Base-by-base conservation (phyloP, 2,888 invertebrate genomes). In the Ashinkailepas kermadecensis region DNA sequence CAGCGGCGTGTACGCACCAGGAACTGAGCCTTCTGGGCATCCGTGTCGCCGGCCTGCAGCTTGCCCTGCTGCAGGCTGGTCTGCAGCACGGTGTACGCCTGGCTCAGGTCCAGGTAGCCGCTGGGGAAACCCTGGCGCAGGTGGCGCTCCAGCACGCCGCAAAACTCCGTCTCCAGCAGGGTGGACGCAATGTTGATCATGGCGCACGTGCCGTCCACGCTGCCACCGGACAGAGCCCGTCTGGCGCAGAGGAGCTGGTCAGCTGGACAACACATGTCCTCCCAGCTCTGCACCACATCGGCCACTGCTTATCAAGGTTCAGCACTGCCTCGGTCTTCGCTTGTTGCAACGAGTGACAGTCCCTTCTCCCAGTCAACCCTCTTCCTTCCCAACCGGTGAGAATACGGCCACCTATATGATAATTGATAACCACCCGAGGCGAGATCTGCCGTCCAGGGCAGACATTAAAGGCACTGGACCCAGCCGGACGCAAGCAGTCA, bases 121-220 rank as follows among this genome's bases (percentile, higher is more conserved):
- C 86, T 85, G 39, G 86, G 86, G 78, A 84, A 83, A 13, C 83
- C 82, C 70, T 82, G 82, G 11, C 83, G 64, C 78, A 98, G 89
- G 81, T 93, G 91, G 64, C 91, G 90, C 83, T 92, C 91, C 79
- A 97, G 89, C 78, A 94, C 91, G 83, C 91, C 91, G 64, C 93
- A 91, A 87, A 93, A 94, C 85, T 93, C 93, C 67, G 93, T 93
- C 89, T 99, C 98, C 83, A 99, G 89, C 83, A 94, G 91, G 0
- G 94, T 91, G 85, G 94, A 93, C 9, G 94, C 95, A 88, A 96
- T 96, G 89, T 99, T 99, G 58, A 99, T 92, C 85, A 97, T 95
- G 4, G 96, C 97, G 89, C 99, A 99, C 79, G 95, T 93, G 81
- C 97, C 98, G 88, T 99, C 98, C 82, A 98, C 91, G 86, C 95